Evolutionary conservation across 2,113 vertebrate species (phyloP), one percentile per base, ranked within the genome.

Genomic region (Oxyruncus cristatus): DNA sequence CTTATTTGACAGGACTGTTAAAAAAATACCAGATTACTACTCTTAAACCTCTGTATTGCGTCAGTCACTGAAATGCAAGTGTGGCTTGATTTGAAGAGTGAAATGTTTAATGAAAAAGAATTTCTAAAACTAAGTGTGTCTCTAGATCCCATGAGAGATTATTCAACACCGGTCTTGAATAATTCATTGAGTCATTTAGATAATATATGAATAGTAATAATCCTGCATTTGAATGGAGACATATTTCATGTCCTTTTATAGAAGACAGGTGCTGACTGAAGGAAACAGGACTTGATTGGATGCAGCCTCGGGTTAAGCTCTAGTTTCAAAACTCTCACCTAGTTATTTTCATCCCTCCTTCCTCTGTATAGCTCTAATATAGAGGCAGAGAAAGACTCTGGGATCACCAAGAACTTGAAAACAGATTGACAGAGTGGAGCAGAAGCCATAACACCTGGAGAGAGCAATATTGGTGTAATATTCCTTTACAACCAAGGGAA

Each of bases 131-230:
- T 39, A 77, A 88, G 17, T 67, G n/a, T 86, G 68, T 70, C 50
- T 74, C 84, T 55, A 67, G 47, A 95, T 89, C 76, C 76, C 35
- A 0, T 74, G 83, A 80, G 86, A 92, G 76, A 75, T 89, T 92
- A 92, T 88, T 92, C 82, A 94, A 82, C 84, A 71, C 35, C 1
- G 5, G 8, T 39, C 33, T 78, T 95, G 93, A 96, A 95, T 97
- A 91, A 97, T 96, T 93, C 85, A 96, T 86, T 39, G 33, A 39
- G 21, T 67, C 88, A 91, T 94, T 93, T 95, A 87, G 92, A 20
- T 89, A 92, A 89, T 91, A 89, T 74, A 84, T 84, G 91, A 95
- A 81, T 86, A 91, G 76, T 89, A 89, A 93, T 94, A 95, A 88
- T 76, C 41, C 55, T 88, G 50, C 50, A 74, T 93, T 79, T 92